Evolutionary conservation across 53 echinoderm and acorn worm species (phyloP).

Genomic region (Luidia sarsii): DNA sequence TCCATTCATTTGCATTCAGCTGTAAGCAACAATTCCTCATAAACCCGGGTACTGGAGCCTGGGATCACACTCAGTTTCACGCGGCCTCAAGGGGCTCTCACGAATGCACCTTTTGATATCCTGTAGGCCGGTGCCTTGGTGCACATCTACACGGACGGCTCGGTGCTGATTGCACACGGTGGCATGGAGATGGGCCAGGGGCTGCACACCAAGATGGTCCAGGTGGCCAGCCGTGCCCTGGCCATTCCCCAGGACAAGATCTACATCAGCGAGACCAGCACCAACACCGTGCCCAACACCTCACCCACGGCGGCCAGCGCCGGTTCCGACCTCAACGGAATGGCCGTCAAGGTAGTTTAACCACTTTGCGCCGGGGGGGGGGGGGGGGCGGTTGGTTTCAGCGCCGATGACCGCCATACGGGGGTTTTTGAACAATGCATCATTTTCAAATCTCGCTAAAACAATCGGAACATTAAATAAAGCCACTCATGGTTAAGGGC

Average conservation of each 20-base stretch:
- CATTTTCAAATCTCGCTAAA: too few relatives aligned
- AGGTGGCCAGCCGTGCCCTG: slow-evolving; percentile 81
- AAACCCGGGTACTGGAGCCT: neutral
- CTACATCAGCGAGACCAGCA: slow-evolving; percentile 82
- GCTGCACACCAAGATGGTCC: slow-evolving; percentile 90
- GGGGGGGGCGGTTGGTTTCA: too few relatives aligned
- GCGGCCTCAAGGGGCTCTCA: neutral
- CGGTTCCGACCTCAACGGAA: slow-evolving; percentile 83
- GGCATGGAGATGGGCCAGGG: slow-evolving; percentile 97
- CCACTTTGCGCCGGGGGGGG: too few relatives aligned
- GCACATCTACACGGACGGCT: slow-evolving; percentile 83
- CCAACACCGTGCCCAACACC: slow-evolving; percentile 82
- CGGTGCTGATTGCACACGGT: slow-evolving; percentile 82
- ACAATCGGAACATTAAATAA: too few relatives aligned
- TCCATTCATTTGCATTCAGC: too few relatives aligned
- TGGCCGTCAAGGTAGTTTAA: slow-evolving; percentile 70
- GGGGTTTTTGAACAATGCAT: too few relatives aligned
- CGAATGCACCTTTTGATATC: neutral
- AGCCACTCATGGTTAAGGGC: too few relatives aligned
- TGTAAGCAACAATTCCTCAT: neutral
- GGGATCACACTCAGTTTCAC: neutral
- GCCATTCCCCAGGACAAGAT: slow-evolving; percentile 66
- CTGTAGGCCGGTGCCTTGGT: slow-evolving; percentile 85
- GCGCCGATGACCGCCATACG: too few relatives aligned
- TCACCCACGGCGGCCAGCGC: slow-evolving; percentile 72